A percentile compares a stretch with the other conserved stretches of the same genome.
phyloP scores from a whole-genome alignment of 2,888 invertebrate genomes.

The Erebia aethiops region DNA sequence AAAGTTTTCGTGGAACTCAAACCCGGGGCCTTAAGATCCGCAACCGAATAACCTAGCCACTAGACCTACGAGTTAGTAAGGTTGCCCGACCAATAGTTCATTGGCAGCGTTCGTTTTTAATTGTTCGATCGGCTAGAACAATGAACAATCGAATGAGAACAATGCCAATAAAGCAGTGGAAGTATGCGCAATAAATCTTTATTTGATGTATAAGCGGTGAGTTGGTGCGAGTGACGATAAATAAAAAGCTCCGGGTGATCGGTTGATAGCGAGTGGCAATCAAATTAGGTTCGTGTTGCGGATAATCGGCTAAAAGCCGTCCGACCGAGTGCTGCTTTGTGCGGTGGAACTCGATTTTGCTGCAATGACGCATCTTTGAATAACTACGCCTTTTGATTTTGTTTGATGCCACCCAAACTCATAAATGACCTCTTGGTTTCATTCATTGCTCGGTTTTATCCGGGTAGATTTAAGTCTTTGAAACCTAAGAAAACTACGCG shows the following conservation, averaged over 20 bases:
- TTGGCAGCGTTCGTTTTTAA: slow-evolving; percentile 48
- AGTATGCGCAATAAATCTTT: slow-evolving; percentile 57
- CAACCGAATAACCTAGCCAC: too few relatives aligned
- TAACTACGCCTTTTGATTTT: background rate
- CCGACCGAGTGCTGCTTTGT: slow-evolving; percentile 71
- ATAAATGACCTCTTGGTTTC: too few relatives aligned
- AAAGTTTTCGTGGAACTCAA: too few relatives aligned
- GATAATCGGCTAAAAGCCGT: slow-evolving; percentile 79
- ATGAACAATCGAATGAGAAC: slow-evolving; percentile 57
- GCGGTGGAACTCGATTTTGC: slow-evolving; percentile 49
- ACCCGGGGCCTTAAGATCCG: too few relatives aligned
- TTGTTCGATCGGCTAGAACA: slow-evolving; percentile 50
- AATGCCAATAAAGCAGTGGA: slow-evolving; percentile 56
- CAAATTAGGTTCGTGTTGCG: slow-evolving; percentile 77
- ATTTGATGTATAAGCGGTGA: slow-evolving; percentile 37
- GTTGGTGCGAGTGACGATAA: slow-evolving; percentile 61
- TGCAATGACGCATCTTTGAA: slow-evolving; percentile 2
- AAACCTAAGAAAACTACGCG: too few relatives aligned
- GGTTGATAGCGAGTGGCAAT: slow-evolving; percentile 78
- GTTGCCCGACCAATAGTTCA: slow-evolving; percentile 39
- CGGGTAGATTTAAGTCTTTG: too few relatives aligned
- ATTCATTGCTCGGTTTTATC: too few relatives aligned
- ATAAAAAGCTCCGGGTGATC: slow-evolving; percentile 71
- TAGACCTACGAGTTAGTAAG: too few relatives aligned
- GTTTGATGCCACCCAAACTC: background rate